Evolutionary conservation across 2,888 invertebrate genomes (phyloP), one percentile per base, ranked within the genome.

Genomic region (Phorcus lineatus): DNA sequence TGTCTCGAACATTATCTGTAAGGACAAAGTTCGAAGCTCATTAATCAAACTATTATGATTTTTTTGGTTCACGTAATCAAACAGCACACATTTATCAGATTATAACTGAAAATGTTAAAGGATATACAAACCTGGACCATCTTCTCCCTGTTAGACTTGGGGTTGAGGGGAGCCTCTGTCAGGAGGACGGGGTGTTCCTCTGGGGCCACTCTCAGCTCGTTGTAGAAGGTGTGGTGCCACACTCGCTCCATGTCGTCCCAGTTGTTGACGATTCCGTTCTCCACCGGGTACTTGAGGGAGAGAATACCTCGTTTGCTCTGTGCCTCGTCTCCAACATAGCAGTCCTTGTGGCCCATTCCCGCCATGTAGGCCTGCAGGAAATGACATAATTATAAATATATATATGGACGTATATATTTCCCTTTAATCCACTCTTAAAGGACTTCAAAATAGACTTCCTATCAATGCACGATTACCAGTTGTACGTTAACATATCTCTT

Each of bases 121-220:
- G 36, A 36, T 36, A 1, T 47, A 47, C 47, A 13, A 47, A 86
- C 81, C 84, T 84, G 79, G 19, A 96, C 97, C 97, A 97, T 97
- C 95, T 97, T 97, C 94, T 97, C 97, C 91, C 96, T 94, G 95
- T 97, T 97, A 90, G 97, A 96, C 93, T 97, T 97, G 87, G 97
- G 97, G 94, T 97, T 97, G 90, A 97, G 95, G 85, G 97, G 97
- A 67, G 97, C 97, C 94, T 97, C 97, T 79, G 97, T 97, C 90
- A 97, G 95, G 90, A 97, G 95, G 24, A 97, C 96, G 85, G 97
- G 97, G 94, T 97, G 97, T 93, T 97, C 97, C 93, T 97, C 93
- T 80, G 93, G 93, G 92, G 94, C 95, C 62, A 94, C 89, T 67
- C 91, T 85, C 22, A 92, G 83, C 83, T 91, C 89, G 74, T 92